Evolutionary conservation across 2,888 invertebrate genomes (phyloP), one percentile per base, ranked within the genome.

Genomic region (Diadromus collaris): DNA sequence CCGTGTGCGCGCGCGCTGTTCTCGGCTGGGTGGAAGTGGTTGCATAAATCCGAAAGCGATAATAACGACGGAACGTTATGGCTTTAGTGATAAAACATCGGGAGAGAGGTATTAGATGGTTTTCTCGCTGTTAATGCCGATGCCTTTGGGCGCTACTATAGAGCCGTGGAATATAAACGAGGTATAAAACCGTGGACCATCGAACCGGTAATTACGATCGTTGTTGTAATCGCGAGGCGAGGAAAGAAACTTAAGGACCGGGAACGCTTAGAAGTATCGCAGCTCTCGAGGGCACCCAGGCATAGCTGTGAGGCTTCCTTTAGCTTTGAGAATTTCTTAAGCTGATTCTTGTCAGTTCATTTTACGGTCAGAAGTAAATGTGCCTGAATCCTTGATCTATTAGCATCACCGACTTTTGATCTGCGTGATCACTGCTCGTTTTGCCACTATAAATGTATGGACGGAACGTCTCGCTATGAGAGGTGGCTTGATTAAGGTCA

Each of bases 31-130:
- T 69, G 46, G 65, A 70, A 75, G 75, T 71, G 34, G 78, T 75
- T 75, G 78, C 74, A 67, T 75, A 65, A 75, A 78, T 75, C 61
- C 67, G 75, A 75, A 67, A 74, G 74, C 78, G 75, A 78, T 60
- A 78, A 75, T 79, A 79, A 79, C 75, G 75, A 79, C 67, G 61
- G 48, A 75, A 63, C 67, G 75, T 79, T 75, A 79, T 79, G 67
- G 75, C 79, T 27, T 58, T 67, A 75, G 75, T 79, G 79, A 75
- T 79, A 79, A 79, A 79, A 75, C 79, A 75, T 75, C 70, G 70
- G n/a, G n/a, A 68, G 71, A 71, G 79, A 71, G 71, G 71, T 68
- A 63, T 71, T 79, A 67, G 67, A 75, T 71, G 79, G 71, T 29
- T 61, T 44, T 65, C 67, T 61, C 51, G 21, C 38, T n/a, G 7